Conservation (phyloP, 2,888 invertebrate genomes). For the Orchesella flavescens region DNA sequence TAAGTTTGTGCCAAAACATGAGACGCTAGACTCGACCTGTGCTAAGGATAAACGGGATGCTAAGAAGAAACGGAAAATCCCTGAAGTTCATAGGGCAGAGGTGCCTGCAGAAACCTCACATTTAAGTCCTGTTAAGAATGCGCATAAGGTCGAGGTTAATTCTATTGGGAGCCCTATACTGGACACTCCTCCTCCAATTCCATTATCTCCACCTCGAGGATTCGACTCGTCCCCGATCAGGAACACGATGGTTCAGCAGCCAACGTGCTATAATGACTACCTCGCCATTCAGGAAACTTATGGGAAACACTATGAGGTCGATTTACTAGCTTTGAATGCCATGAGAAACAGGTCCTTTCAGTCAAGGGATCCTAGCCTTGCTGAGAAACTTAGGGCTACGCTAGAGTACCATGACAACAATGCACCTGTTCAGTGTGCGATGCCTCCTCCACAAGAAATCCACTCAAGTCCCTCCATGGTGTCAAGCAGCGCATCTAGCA, state of each 20-base stretch:
- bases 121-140: not conserved
- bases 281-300: slow-evolving; percentile 28
- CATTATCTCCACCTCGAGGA: too few relatives aligned
- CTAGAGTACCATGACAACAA: slow-evolving; percentile 9
- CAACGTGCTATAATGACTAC: slow-evolving; percentile 23
- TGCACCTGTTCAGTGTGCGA: not conserved
- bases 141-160: not conserved
- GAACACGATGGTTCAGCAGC: not conserved
- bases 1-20: slow-evolving; percentile 15
- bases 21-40: not conserved
- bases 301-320: slow-evolving; percentile 9
- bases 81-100: slow-evolving; percentile 2
- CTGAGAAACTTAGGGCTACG: not conserved
- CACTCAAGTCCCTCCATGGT: too few relatives aligned
- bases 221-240: too few relatives aligned
- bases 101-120: not conserved
- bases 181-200: not conserved
- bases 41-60: slow-evolving; percentile 21
- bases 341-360: not conserved
- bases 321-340: not conserved
- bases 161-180: not conserved
- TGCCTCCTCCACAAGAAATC: too few relatives aligned
- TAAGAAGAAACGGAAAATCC: not conserved
- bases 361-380: not conserved
- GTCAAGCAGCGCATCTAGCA: slow-evolving; percentile 24